Evolutionary conservation across 2,113 vertebrate species (phyloP).

Genomic region (Cheilinus undulatus): DNA sequence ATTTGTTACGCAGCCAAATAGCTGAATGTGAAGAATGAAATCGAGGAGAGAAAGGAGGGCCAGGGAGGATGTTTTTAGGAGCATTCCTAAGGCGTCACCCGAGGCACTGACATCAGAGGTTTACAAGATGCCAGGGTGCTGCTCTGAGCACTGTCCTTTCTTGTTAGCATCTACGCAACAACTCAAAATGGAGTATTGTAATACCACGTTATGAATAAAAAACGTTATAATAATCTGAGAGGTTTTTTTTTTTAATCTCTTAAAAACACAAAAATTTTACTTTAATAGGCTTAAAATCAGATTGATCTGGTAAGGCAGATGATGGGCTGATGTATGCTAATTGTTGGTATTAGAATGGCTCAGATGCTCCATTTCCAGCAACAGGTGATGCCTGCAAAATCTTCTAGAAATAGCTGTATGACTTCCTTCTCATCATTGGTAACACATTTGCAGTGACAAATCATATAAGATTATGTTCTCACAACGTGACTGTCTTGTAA

Average conservation of each 20-base stretch:
- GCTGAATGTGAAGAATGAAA: slow-evolving; percentile 13
- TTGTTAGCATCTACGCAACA: neutral
- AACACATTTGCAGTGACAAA: neutral
- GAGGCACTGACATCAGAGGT: slow-evolving; percentile 17
- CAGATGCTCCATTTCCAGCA: neutral
- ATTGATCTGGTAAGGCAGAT: neutral
- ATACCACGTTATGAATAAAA: neutral
- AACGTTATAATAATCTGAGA: too few relatives aligned
- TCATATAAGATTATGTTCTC: too few relatives aligned
- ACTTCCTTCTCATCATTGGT: neutral
- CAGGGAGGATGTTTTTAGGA: neutral
- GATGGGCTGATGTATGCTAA: neutral
- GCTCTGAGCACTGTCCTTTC: neutral
- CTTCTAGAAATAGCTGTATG: neutral
- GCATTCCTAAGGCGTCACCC: slow-evolving; percentile 72
- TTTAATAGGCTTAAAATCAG: neutral
- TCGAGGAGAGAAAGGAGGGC: neutral
- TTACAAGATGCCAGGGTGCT: neutral
- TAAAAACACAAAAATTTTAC: too few relatives aligned
- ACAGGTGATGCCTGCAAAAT: slow-evolving; percentile 13
- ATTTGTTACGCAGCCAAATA: slow-evolving; percentile 60
- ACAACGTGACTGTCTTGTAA: too few relatives aligned
- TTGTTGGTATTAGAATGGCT: neutral
- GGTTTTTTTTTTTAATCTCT: too few relatives aligned
- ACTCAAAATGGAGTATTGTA: neutral